These are phyloP conservation scores for Pelecanoides urinatrix DNA, from an alignment of 2,113 vertebrate species.

Conservation along the genomic window DNA sequence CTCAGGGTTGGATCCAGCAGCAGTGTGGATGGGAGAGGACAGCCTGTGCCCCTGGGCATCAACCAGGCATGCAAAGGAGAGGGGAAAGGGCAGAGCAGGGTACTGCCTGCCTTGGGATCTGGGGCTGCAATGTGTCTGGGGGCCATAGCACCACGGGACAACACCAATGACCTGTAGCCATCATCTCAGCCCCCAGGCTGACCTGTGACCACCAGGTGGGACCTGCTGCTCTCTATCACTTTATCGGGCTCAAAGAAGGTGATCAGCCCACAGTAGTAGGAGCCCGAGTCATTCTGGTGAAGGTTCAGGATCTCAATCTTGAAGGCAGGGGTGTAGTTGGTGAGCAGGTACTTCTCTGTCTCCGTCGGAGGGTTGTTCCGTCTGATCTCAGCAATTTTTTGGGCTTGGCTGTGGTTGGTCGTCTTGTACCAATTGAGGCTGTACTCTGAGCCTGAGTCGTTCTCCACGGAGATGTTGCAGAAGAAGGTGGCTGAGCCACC, in stretches of 20 bases:
- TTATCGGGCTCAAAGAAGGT: neutral
- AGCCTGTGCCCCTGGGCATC: neutral
- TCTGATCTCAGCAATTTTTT: slow-evolving; percentile 47
- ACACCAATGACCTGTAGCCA: neutral
- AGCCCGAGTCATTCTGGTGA: slow-evolving; percentile 48
- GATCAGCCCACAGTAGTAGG: slow-evolving; percentile 51
- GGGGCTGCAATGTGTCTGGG: neutral
- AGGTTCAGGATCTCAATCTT: slow-evolving; percentile 42
- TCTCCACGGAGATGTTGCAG: slow-evolving; percentile 49
- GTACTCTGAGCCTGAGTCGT: neutral
- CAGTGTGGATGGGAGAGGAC: neutral
- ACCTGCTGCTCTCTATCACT: slow-evolving; percentile 35
- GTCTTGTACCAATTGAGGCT: slow-evolving; percentile 55
- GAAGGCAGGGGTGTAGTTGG: neutral
- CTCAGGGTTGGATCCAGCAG: neutral
- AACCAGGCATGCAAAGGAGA: neutral
- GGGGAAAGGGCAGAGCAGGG: neutral
- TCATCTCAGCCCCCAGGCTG: neutral
- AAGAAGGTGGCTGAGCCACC: slow-evolving; percentile 43
- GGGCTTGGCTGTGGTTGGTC: neutral
- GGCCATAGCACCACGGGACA: neutral
- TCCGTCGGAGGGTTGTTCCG: fast-evolving
- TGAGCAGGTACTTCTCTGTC: neutral
- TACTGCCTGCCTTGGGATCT: neutral
- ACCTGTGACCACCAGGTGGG: slow-evolving; percentile 63